Evolutionary conservation across 2,113 vertebrate genomes (phyloP), one percentile per base, ranked within the genome.

Genomic region (Dicaeum eximium): DNA sequence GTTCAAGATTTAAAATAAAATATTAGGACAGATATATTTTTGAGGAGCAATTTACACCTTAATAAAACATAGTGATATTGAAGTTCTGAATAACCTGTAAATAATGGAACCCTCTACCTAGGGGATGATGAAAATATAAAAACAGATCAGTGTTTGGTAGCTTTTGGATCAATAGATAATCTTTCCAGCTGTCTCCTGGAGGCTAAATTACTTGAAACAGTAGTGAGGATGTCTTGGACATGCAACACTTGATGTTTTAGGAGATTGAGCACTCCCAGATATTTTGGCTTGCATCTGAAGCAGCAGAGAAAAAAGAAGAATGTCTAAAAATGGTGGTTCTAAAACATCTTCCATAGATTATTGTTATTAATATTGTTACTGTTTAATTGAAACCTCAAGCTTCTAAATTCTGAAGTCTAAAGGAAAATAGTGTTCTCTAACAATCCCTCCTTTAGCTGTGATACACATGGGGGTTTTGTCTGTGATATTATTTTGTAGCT

Each of bases 101-200:
- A 97, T 95, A 96, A 94, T 69, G 37, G 58, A 74, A 35, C n/a
- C 54, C 61, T 97, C 89, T 93, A 83, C 90, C 60, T 58, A 73
- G 70, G n/a, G 30, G 71, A 80, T 91, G 67, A 54, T 92, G 78
- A 74, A 95, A 88, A 86, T 72, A 93, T 81, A 90, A 92, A 93
- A 96, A 86, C 88, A 93, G 44, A 70, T 96, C 94, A 95, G 90
- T 56, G 78, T 78, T 84, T n/a, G 64, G 38, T 96, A 89, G 94
- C 92, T 93, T 38, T 60, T 86, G 65, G 92, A 98, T 98, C 95
- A 84, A 98, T 97, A 97, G 70, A 74, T 93, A 95, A 96, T 97
- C 89, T 97, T 97, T 97, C 80, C 48, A 84, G 37, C 66, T 97
- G 74, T 87, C 86, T 94, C 54, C 60, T 92, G n/a, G 73, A 94